Percentiles rank a stretch among this genome's conserved stretches.
phyloP scores from a whole-genome alignment of 1,140 invertebrate genomes.

The Frieseomelitta varia region DNA sequence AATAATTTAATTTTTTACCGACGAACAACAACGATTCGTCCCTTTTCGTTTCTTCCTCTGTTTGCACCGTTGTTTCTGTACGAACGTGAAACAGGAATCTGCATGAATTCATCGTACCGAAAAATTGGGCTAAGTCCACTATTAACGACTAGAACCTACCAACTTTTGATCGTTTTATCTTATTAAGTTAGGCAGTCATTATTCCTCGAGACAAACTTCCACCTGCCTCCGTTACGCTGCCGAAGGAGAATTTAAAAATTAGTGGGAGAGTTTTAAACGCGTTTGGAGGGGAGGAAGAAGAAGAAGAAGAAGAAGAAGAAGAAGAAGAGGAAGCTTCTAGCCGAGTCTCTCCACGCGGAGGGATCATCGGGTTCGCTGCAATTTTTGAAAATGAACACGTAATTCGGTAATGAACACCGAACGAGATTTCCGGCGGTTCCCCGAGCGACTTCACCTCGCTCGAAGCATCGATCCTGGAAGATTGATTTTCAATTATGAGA shows the following conservation, averaged over 20 bases:
- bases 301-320: neutral
- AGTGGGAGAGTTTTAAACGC: neutral
- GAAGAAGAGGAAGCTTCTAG: neutral
- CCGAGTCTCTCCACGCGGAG: neutral
- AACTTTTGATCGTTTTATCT: conserved; percentile 31
- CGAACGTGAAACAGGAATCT: neutral
- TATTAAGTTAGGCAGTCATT: neutral
- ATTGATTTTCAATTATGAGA: no score
- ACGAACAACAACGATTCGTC: no score
- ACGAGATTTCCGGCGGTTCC: no score
- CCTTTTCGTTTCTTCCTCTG: neutral
- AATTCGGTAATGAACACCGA: no score
- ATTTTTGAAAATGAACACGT: no score
- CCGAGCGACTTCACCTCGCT: no score
- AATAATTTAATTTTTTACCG: no score
- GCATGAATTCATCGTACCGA: neutral
- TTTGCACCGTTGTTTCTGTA: neutral
- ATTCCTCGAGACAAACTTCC: conserved; percentile 18
- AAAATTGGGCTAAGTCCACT: conserved; percentile 1
- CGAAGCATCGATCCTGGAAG: no score
- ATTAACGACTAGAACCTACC: neutral
- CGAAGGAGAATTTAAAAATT: conserved; percentile 40
- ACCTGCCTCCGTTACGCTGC: neutral
- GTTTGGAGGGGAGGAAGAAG: neutral
- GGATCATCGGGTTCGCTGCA: no score